These are phyloP conservation scores for Drosophila sordidapex DNA, from an alignment of 2,888 invertebrate species.

Conservation along the genomic window DNA sequence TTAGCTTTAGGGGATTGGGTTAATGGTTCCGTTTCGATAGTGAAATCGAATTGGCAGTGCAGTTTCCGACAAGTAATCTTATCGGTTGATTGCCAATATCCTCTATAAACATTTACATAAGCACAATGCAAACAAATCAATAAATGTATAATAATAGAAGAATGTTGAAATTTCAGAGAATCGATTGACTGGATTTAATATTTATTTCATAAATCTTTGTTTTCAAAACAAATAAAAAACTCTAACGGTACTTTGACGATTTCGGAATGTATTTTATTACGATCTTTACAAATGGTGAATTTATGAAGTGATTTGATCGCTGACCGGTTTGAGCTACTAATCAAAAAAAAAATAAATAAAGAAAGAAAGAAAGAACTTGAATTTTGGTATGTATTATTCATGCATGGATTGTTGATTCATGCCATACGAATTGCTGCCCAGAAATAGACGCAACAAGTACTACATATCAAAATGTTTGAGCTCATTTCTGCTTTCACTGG, in stretches of 20 bases:
- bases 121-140: neutral
- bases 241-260: neutral
- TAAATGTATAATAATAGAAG: too few species aligned
- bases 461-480: neutral
- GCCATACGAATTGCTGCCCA: neutral
- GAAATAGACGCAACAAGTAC: neutral
- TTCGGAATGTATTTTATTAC: neutral
- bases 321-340: neutral
- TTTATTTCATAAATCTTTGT: neutral
- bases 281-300: neutral
- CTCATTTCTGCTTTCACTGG: constrained; percentile 27
- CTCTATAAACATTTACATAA: neutral
- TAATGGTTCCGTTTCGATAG: neutral
- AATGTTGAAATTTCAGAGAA: neutral
- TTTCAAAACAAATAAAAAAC: neutral
- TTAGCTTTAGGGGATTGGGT: too few species aligned
- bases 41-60: neutral
- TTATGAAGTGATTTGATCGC: neutral
- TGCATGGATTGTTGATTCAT: neutral
- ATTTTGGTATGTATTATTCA: neutral
- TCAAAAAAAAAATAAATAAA: neutral
- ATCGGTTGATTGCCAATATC: neutral
- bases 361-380: neutral
- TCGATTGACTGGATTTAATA: neutral
- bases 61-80: neutral